These are phyloP conservation scores for Trididemnum miniatum DNA, from an alignment of 23 tunicate species.

Conservation along the genomic window DNA sequence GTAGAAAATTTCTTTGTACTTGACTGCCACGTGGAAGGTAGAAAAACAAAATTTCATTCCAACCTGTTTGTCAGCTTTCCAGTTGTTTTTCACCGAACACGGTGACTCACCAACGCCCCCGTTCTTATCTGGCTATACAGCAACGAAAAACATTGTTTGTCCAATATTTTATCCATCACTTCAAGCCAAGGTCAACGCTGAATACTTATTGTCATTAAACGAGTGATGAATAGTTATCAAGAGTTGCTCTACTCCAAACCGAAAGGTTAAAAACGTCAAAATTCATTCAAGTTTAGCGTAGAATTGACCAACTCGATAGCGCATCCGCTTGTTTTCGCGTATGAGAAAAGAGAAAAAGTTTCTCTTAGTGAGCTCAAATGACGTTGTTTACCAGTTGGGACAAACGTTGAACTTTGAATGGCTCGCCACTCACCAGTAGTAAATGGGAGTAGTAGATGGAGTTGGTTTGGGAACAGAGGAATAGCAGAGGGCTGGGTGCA, in stretches of 20 bases:
- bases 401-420: slow-evolving; percentile 16
- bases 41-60: slow-evolving; percentile 1
- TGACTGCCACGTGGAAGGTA: no score
- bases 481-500: no score
- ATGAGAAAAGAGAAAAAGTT: not conserved
- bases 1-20: no score
- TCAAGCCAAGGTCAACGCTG: slow-evolving; percentile 2
- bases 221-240: not conserved
- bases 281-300: not conserved
- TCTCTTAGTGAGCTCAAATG: not conserved
- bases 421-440: not conserved
- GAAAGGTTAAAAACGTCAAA: not conserved
- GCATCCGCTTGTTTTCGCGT: not conserved
- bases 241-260: not conserved
- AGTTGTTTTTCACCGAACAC: not conserved
- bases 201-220: not conserved
- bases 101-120: not conserved
- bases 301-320: not conserved
- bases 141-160: not conserved
- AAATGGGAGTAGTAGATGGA: no score
- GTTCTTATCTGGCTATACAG: not conserved
- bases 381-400: slow-evolving; percentile 6
- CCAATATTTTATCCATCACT: not conserved
- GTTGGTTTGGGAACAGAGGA: no score
- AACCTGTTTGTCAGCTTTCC: not conserved